A percentile compares a stretch with the other conserved stretches of the same genome.
Evolutionary conservation across 2,888 invertebrate species (phyloP).

Genomic region (Eupelmus urozonus): DNA sequence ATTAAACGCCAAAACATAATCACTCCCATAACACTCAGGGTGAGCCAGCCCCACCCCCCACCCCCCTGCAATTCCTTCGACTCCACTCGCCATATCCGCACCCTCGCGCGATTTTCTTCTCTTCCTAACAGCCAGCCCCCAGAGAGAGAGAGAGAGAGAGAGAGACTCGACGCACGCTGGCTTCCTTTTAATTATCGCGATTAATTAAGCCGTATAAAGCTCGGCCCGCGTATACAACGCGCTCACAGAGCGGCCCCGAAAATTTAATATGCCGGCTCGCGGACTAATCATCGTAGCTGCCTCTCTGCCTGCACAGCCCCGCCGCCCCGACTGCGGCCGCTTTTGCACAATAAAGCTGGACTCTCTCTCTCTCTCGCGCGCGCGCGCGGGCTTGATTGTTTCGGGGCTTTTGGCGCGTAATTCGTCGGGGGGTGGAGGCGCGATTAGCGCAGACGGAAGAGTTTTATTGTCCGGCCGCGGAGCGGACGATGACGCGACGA

Average conservation of each 20-base stretch:
- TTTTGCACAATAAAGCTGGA: not conserved
- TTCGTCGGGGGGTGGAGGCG: constrained; percentile 27
- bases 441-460: not conserved
- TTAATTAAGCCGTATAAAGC: constrained; percentile 75
- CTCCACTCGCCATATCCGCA: constrained; percentile 54
- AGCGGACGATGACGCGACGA: constrained; percentile 19
- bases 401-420: constrained; percentile 8
- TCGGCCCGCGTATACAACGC: constrained; percentile 63
- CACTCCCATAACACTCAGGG: constrained; percentile 40
- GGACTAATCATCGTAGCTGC: constrained; percentile 50
- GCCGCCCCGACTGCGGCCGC: not conserved
- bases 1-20: constrained; percentile 44
- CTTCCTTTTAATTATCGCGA: constrained; percentile 75
- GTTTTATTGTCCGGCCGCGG: constrained; percentile 39
- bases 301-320: too few species aligned
- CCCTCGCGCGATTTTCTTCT: constrained; percentile 52
- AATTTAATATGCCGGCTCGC: constrained; percentile 60
- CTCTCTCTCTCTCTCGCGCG: not conserved
- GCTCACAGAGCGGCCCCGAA: constrained; percentile 57
- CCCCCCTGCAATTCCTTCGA: constrained; percentile 35
- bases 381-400: constrained; percentile 12
- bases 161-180: constrained; percentile 33
- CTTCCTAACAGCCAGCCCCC: not conserved
- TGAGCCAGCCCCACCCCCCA: constrained; percentile 4
- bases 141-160: not conserved